Evolutionary conservation across 1,140 invertebrate genomes (phyloP), one percentile per base, ranked within the genome.

Genomic region (Brachionus koreanus): DNA sequence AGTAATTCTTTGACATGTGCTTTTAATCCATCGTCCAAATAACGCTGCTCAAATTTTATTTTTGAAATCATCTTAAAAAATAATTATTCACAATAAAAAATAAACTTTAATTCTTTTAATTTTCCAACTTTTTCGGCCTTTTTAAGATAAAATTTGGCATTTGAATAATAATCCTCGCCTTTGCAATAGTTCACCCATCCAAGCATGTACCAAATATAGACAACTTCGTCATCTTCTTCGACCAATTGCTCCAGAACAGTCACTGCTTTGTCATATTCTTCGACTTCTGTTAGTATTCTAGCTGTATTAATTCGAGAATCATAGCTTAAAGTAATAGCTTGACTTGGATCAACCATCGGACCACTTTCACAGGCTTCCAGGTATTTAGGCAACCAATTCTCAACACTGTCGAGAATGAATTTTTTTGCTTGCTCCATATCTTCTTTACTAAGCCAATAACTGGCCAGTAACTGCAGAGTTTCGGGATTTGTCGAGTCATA

Each of bases 161-260:
- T 87, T 52, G 83, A 83, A 57, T 84, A 85, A 76, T 86, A 87
- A 49, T 88, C 87, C 23, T 85, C 83, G 3, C 87, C 88, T 61
- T 87, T 86, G 39, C 87, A 82, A 83, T 86, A 87, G 75, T 86
- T 86, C 37, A 85, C 84, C 87, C 87, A 89, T 5, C 88, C 88
- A 29, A 89, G 83, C 75, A 89, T 84, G 83, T 89, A 89, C 88
- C 88, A 89, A 23, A 86, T 75, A 39, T 84, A 84, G 16, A 86
- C 83, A 35, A 85, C 84, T 57, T 85, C 79, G 76, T 87, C 85
- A 82, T 87, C 85, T 83, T 87, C 86, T 67, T 86, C 85, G 2
- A 85, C 23, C 23, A 87, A 72, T 33, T 85, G 83, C 25, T 87
- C 86, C n/a, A 86, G 83, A n/a, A 87, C 84, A 19, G 82, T 83